Evolutionary conservation across 2,113 vertebrate species (phyloP), one percentile per base, ranked within the genome.

Genomic region (Lophochroa leadbeateri): DNA sequence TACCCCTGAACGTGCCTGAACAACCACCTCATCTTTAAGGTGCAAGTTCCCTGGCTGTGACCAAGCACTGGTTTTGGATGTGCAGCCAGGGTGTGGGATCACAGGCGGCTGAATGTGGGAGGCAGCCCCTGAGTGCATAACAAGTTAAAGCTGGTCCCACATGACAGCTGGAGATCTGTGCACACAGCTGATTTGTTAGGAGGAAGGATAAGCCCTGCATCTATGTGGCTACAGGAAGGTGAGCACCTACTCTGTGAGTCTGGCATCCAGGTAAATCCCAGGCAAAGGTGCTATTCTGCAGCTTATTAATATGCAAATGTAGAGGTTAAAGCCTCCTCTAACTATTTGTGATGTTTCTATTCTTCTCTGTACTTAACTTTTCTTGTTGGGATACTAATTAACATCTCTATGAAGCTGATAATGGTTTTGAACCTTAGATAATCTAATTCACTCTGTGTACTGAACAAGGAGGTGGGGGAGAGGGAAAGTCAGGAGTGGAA

Each of bases 241-340:
- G 7, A 70, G 31, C 1, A 17, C 10, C 20, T 78, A 17, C 16
- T 52, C 21, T 57, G 15, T 44, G 37, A 74, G 5, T 7, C 18
- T 9, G 2, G 11, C 2, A 84, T 33, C 10, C 29, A 58, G 65
- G 77, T 78, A 46, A 81, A 70, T 44, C 15, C 25, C 6, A 23
- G 35, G 14, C 19, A 53, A 49, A 84, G 19, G 53, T 78, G 55
- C 11, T 49, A 5, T 39, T 10, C 3, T 61, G 12, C 8, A 44
- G 10, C 1, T 69, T 77, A 21, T 71, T 49, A 29, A 65, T 65
- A 14, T 2, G 4, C 0, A 2, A 17, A 21, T 28, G 20, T 15
- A 60, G 37, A 53, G 2, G 9, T 71, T 78, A 71, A 90, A 78
- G 17, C 3, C 17, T 86, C 12, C 13, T 81, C 29, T 41, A 58